Conservation (phyloP, 2,797 vertebrate genomes). For the Enteromius treurensis region DNA sequence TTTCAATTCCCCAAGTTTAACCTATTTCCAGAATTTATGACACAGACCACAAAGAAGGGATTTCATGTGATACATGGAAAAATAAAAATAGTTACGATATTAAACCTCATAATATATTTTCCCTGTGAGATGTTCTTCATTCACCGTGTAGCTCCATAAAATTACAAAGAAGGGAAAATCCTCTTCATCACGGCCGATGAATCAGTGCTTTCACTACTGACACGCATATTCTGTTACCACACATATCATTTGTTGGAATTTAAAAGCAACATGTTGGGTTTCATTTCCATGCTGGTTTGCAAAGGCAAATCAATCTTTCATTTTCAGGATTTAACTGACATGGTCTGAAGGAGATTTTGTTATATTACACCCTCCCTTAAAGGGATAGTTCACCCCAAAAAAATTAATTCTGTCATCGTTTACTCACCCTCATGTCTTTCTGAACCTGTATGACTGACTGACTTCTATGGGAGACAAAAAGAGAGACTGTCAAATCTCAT, state of each 20-base stretch:
- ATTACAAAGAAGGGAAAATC: constrained; percentile 33
- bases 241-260: constrained; percentile 18
- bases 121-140: constrained; percentile 29
- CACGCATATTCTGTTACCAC: constrained; percentile 30
- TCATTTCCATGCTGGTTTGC: constrained; percentile 22
- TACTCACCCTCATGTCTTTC: neutral
- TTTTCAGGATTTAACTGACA: constrained; percentile 13
- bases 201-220: constrained; percentile 18
- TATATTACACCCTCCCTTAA: neutral
- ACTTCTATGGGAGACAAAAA: neutral
- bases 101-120: constrained; percentile 19
- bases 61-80: constrained; percentile 29
- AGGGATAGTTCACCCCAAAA: constrained; percentile 4
- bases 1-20: constrained; percentile 34
- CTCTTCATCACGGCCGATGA: constrained; percentile 24
- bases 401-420: neutral
- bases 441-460: neutral
- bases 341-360: neutral
- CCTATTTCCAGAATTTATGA: constrained; percentile 17
- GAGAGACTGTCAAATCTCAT: neutral
- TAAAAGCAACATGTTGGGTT: constrained; percentile 36
- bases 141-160: constrained; percentile 15
- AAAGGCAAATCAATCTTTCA: constrained; percentile 26
- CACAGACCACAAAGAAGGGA: constrained; percentile 33
- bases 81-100: constrained; percentile 30